Base-by-base conservation (phyloP, 2,797 vertebrate genomes). In the Trachurus trachurus region DNA sequence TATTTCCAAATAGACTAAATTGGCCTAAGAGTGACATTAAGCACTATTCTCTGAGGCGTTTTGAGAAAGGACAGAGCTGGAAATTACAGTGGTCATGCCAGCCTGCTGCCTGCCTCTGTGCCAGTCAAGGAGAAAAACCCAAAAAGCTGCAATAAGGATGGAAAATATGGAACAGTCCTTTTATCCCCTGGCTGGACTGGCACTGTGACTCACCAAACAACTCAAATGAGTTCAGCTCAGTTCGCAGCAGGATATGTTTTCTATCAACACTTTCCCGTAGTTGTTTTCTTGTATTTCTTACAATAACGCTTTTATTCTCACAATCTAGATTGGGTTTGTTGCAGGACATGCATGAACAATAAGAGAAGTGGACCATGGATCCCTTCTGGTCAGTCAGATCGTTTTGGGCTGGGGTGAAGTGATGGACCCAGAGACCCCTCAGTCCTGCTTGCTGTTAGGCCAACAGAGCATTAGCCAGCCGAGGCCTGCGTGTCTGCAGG, bases 401-500 rank as follows among this genome's bases (percentile, higher is more conserved):
- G 76, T 66, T 76, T 66, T 65, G 67, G 53, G 49, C 59, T 56
- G 15, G 39, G 57, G 39, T 34, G 21, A 78, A 58, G 54, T 59
- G 76, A 74, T 53, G 78, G 62, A 81, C 60, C 66, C 49, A 26
- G 54, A 80, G 71, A 80, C 56, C 77, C 53, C 66, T 76, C 59
- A 50, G 60, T 81, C 76, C 39, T 47, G 56, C 66, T 81, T 34
- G 37, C 83, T 71, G 60, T 69, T 54, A 70, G 76, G 60, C 86
- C 76, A 60, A 39, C 61, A 58, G 47, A 83, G 76, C 74, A 63
- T 83, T 82, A 86, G 62, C 78, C 84, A 60, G 82, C 81, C 56
- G 39, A 84, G 88, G 76, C 83, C 82, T 91, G 85, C 80, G 82
- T 92, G 91, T 89, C 84, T 88, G 85, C 78, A 74, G 87, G 85